These are phyloP conservation scores for Laothoe populi DNA, from an alignment of 2,888 invertebrate genomes.

Conservation along the genomic window DNA sequence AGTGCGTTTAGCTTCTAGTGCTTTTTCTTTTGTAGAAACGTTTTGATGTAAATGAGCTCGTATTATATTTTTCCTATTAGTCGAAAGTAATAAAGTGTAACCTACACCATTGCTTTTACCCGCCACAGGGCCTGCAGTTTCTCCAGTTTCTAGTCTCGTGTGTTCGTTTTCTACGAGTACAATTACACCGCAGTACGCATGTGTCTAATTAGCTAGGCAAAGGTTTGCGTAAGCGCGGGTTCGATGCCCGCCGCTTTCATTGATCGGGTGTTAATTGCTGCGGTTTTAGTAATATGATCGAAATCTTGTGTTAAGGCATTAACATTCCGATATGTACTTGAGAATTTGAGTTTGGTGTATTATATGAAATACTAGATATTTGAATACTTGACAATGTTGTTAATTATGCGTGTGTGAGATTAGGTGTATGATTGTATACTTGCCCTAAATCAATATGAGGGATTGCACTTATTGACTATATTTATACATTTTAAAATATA, in stretches of 20 bases:
- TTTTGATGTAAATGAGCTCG: not conserved
- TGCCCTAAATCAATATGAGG: too few relatives aligned
- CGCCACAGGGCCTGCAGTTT: not conserved
- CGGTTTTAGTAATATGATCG: not conserved
- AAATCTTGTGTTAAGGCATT: too few relatives aligned
- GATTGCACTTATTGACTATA: too few relatives aligned
- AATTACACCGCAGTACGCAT: conserved; percentile 13
- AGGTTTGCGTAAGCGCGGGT: conserved; percentile 14
- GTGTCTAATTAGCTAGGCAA: conserved; percentile 17
- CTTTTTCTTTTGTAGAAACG: too few relatives aligned
- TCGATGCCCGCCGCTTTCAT: conserved; percentile 9
- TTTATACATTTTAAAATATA: too few relatives aligned
- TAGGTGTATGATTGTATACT: too few relatives aligned
- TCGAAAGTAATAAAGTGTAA: not conserved
- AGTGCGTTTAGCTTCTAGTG: too few relatives aligned
- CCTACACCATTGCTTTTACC: not conserved
- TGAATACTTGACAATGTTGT: too few relatives aligned
- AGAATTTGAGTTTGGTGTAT: too few relatives aligned
- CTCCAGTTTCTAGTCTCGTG: conserved; percentile 4
- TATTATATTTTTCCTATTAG: not conserved
- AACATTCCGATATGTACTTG: too few relatives aligned
- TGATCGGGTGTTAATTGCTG: not conserved
- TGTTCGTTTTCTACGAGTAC: conserved; percentile 18
- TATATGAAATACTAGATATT: too few relatives aligned
- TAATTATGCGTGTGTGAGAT: too few relatives aligned